Evolutionary conservation across 1,140 invertebrate genomes (phyloP), one percentile per base, ranked within the genome.

Genomic region (Lasaia peninsularis): DNA sequence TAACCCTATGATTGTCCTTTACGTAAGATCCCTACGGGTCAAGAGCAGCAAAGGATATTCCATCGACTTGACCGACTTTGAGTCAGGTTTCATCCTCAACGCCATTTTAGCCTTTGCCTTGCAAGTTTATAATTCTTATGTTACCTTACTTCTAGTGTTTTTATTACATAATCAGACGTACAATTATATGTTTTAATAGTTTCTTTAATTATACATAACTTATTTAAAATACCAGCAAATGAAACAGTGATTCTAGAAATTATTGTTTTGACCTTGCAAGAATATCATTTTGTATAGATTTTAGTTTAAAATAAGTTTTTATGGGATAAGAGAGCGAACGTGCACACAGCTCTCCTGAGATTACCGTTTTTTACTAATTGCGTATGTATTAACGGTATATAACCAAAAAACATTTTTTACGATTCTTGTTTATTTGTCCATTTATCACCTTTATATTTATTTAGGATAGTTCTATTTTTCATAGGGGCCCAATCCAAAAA

Each of bases 21-120:
- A 56, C 28, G 50, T 18, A 57, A 61, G 53, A 57, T 56, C 65
- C 59, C 56, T 62, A 53, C 44, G 49, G 60, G 78, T 79, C 77
- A 78, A 83, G 74, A 71, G 62, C 71, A 73, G 60, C 62, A 59
- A 51, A 73, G 61, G 62, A 71, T 69, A 64, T 76, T 76, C 77
- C 71, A 75, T 68, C 59, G 58, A 69, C 74, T 78, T 83, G 78
- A 79, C 80, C 77, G 72, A 80, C 57, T 74, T 83, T 32, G 24
- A 37, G 35, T 6, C 34, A 8, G 35, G 53, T 55, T 55, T 24
- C 53, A 40, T 55, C 53, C 37, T 37, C 21, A 44, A 2, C 8
- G 21, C 35, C 53, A 12, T 44, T 40, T 28, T 31, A 4, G 34
- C 21, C 53, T 28, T 55, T 55, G 44, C 53, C 53, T 55, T 55